Percentiles rank a stretch among this genome's conserved stretches.
phyloP scores from a whole-genome alignment of 2,113 vertebrate genomes.

The Condylura cristata region DNA sequence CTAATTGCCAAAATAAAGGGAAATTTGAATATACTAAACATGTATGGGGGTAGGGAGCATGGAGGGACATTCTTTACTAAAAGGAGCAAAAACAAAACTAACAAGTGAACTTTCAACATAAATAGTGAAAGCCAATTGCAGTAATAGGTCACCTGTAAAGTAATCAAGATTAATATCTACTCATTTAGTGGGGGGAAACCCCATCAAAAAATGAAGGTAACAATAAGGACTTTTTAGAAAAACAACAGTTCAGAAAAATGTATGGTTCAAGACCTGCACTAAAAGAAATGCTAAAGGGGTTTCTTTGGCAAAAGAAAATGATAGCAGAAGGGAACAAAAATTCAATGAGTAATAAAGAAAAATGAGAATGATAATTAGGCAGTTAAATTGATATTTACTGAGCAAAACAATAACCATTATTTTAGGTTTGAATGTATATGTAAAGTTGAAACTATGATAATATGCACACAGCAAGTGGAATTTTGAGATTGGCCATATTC shows the following conservation, averaged over 20 bases:
- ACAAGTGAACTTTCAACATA: not conserved
- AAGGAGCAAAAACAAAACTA: not conserved
- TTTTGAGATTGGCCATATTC: too few species aligned
- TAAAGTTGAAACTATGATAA: not conserved
- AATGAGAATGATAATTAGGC: not conserved
- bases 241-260: not conserved
- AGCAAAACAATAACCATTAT: not conserved
- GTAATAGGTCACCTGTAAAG: not conserved
- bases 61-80: not conserved
- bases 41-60: not conserved
- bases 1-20: not conserved
- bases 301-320: not conserved
- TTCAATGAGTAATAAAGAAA: not conserved
- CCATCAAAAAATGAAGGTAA: not conserved
- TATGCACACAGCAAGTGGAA: not conserved
- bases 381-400: not conserved
- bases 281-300: not conserved
- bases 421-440: not conserved
- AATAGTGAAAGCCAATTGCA: not conserved
- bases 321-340: not conserved
- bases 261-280: not conserved
- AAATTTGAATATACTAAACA: not conserved
- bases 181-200: not conserved
- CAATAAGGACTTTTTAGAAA: not conserved
- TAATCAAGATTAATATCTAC: not conserved